Evolutionary conservation across 2,888 invertebrate species (phyloP), one percentile per base, ranked within the genome.

Genomic region (Aleiodes testaceus): DNA sequence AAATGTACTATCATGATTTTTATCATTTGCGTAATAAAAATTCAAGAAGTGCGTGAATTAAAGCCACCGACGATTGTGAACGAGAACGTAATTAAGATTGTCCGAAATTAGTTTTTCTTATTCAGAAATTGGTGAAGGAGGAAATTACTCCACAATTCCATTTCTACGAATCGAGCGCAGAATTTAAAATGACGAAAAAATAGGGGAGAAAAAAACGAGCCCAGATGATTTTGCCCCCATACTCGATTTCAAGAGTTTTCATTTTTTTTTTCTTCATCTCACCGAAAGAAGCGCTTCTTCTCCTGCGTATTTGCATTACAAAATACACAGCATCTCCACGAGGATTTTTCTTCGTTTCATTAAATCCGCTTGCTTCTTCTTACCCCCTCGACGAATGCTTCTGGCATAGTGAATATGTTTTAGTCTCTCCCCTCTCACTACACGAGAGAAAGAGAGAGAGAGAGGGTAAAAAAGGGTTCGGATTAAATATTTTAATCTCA

Each of bases 301-400:
- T 55, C 47, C 9, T n/a, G 63, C 50, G 68, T 74, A 84, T 84
- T 84, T 84, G 80, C 81, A 84, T 84, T 78, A 79, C 83, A 84
- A 75, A 77, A 77, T 75, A 74, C 72, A 61, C 72, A 22, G 16
- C 64, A 66, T 55, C 26, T 26, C 52, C 63, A 5, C 63, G 50
- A 66, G 63, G 69, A 73, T 74, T 74, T 67, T 70, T 61, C 77
- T 72, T 75, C 77, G 80, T 79, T 83, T 82, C 83, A 82, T 83
- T 83, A 80, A 81, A 79, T 79, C 50, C 42, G 69, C 49, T 53
- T 65, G 47, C 50, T 53, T 66, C 66, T 49, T 44, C 44, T 5
- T 12, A 26, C 7, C 22, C 42, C 20, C 16, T 14, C 12, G 11
- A 66, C 26, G 7, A 42, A 47, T 52, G 69, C 45, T 72, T 69